Evolutionary conservation across 1,140 invertebrate genomes (phyloP).

Genomic region (Phenacoccus solenopsis): DNA sequence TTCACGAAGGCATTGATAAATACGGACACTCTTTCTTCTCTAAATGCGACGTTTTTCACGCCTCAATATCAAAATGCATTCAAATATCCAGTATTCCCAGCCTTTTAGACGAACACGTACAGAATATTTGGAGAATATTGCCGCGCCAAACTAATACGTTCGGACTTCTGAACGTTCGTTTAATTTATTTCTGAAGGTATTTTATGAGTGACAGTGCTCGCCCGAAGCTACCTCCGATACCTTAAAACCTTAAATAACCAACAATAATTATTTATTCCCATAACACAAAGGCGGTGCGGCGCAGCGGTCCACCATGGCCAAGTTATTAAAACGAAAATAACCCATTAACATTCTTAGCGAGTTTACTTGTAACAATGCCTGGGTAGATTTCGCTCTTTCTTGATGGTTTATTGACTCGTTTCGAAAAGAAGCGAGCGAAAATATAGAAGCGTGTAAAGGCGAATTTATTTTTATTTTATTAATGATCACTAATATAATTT

Average conservation of each 20-base stretch:
- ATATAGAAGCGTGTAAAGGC: neutral
- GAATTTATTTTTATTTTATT: neutral
- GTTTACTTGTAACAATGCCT: neutral
- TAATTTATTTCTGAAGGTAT: conserved; percentile 3
- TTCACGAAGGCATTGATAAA: too few species aligned
- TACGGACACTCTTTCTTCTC: too few species aligned
- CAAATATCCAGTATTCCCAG: too few species aligned
- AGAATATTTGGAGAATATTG: too few species aligned
- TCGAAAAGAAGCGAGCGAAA: neutral
- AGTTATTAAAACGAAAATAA: neutral
- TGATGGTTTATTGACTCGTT: neutral
- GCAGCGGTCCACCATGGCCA: neutral
- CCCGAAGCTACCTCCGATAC: neutral
- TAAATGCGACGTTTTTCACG: too few species aligned
- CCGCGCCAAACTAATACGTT: neutral
- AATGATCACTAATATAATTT: neutral
- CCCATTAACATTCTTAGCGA: conserved; percentile 1
- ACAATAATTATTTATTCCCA: conserved; percentile 3
- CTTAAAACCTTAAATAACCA: neutral
- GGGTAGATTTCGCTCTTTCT: neutral
- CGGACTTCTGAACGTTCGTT: neutral
- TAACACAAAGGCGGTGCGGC: too few species aligned
- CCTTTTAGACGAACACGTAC: too few species aligned
- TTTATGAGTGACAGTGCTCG: neutral
- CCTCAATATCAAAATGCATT: too few species aligned